phyloP scores from a whole-genome alignment of 1,140 invertebrate species.

The Archegozetes longisetosus region DNA sequence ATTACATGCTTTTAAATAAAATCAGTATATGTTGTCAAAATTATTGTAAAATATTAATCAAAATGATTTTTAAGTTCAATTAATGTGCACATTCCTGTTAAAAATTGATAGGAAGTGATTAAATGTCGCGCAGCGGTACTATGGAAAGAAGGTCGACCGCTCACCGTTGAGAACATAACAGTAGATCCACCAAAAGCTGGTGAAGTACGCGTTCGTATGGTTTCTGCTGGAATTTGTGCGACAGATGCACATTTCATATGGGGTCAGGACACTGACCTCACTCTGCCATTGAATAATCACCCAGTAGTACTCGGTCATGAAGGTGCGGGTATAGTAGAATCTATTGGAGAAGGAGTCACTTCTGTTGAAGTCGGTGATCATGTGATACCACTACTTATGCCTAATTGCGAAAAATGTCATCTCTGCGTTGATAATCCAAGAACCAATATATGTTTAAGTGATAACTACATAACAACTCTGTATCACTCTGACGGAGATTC shows the following conservation, averaged over 20 bases:
- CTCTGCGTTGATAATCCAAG: slow-evolving; percentile 85
- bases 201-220: slow-evolving; percentile 34
- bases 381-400: slow-evolving; percentile 86
- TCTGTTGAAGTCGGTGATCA: slow-evolving; percentile 74
- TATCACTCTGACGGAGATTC: not conserved
- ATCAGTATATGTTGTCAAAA: too few relatives aligned
- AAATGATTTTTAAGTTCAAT: too few relatives aligned
- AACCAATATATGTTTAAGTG: slow-evolving; percentile 66
- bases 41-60: too few relatives aligned
- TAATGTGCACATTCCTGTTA: too few relatives aligned
- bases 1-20: too few relatives aligned
- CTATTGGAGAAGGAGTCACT: slow-evolving; percentile 75
- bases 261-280: slow-evolving; percentile 1
- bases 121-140: slow-evolving; percentile 19
- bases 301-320: slow-evolving; percentile 51
- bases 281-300: not conserved
- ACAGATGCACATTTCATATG: slow-evolving; percentile 15
- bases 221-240: slow-evolving; percentile 19
- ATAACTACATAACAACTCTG: not conserved
- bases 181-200: slow-evolving; percentile 36
- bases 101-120: too few relatives aligned
- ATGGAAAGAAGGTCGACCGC: slow-evolving; percentile 24
- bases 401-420: slow-evolving; percentile 87
- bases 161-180: slow-evolving; percentile 35
- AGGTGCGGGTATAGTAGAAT: slow-evolving; percentile 87